Evolutionary conservation across 2,888 invertebrate genomes (phyloP).

Genomic region (Ectobius pallidus): DNA sequence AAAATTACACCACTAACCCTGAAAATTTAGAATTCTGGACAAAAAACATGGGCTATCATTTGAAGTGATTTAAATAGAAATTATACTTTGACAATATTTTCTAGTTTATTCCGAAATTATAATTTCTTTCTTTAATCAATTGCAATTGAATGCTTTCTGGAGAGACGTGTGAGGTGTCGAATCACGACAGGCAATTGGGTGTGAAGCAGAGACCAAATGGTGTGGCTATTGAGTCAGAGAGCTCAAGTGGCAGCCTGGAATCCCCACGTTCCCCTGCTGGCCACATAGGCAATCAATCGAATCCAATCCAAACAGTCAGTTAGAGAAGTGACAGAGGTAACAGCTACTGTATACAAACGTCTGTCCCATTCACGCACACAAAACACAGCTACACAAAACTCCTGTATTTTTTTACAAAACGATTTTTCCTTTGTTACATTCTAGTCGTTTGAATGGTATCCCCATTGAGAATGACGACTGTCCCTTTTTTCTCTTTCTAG

Average conservation of each 20-base stretch:
- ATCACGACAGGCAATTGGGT: too few species aligned
- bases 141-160: too few species aligned
- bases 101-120: too few species aligned
- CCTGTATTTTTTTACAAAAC: conserved; percentile 25
- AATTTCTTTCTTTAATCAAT: too few species aligned
- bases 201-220: too few species aligned
- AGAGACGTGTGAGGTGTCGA: too few species aligned
- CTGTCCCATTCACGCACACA: conserved; percentile 8
- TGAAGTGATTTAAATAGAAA: too few species aligned
- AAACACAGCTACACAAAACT: background rate
- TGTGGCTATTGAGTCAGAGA: background rate
- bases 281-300: conserved; percentile 31
- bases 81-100: too few species aligned
- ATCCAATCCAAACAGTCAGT: conserved; percentile 39
- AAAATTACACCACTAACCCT: too few species aligned
- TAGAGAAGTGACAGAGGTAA: conserved; percentile 33
- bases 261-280: background rate
- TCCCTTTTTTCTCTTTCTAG: conserved; percentile 25
- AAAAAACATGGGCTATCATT: too few species aligned
- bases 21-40: too few species aligned
- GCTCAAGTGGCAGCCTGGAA: background rate
- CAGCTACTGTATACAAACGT: conserved; percentile 23
- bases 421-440: conserved; percentile 25
- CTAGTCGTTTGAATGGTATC: conserved; percentile 29
- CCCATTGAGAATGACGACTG: conserved; percentile 39